These are phyloP conservation scores for Lordiphosa stackelbergi DNA, from an alignment of 1,140 invertebrate genomes.

Conservation along the genomic window DNA sequence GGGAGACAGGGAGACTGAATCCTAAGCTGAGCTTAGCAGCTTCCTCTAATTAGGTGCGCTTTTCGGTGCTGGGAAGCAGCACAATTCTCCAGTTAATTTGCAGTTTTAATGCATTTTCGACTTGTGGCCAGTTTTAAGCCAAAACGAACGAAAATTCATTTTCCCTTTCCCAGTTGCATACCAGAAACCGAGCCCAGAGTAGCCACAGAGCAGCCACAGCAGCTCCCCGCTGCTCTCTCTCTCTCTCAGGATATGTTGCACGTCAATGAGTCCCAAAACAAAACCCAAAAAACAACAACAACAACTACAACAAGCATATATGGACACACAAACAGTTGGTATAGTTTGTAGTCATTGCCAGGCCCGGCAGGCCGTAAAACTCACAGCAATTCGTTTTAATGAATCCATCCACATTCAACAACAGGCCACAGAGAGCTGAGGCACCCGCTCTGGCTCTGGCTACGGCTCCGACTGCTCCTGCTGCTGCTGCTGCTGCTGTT, in stretches of 20 bases:
- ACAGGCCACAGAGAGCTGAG: conserved; percentile 20
- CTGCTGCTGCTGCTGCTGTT: conserved; percentile 11
- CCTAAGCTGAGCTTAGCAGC: conserved; percentile 9
- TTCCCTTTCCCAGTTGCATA: conserved; percentile 22
- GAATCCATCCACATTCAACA: conserved; percentile 60
- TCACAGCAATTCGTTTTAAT: conserved; percentile 73
- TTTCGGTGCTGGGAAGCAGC: conserved; percentile 16
- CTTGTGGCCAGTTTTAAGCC: conserved; percentile 44
- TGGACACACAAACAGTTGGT: conserved; percentile 24
- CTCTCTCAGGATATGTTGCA: conserved; percentile 38
- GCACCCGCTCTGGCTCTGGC: conserved; percentile 4
- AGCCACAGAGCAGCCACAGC: conserved; percentile 26
- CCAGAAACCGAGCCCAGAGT: conserved; percentile 38
- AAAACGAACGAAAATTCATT: conserved; percentile 31
- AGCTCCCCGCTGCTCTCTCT: background rate
- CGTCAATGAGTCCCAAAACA: conserved; percentile 70
- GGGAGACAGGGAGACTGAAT: too few relatives aligned
- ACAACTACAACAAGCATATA: conserved; percentile 7
- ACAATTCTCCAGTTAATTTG: conserved; percentile 69
- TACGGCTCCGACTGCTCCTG: conserved; percentile 3
- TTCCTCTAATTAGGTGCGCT: conserved; percentile 58
- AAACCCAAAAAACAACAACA: conserved; percentile 54
- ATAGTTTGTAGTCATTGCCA: conserved; percentile 29
- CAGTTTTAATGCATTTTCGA: conserved; percentile 70
- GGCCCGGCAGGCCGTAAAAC: conserved; percentile 48